These are phyloP conservation scores for Caligus rogercresseyi DNA, from an alignment of 1,140 invertebrate species.

Conservation along the genomic window DNA sequence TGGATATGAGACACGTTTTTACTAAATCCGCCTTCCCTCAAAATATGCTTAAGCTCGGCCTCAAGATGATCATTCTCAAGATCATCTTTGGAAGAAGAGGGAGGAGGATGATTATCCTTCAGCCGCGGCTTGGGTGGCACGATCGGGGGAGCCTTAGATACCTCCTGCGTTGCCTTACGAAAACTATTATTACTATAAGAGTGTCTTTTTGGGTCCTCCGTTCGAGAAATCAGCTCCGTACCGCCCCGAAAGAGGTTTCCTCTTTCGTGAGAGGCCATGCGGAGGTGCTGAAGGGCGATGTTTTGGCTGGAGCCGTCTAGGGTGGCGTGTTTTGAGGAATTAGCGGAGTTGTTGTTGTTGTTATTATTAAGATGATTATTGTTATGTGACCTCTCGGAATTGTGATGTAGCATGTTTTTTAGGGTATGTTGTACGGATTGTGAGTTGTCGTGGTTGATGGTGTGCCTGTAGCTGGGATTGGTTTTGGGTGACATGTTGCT, in stretches of 20 bases:
- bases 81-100: neutral
- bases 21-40: neutral
- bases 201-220: neutral
- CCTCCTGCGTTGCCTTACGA: slow-evolving; percentile 6
- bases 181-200: slow-evolving; percentile 14
- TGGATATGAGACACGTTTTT: neutral
- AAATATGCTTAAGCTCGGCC: slow-evolving; percentile 12
- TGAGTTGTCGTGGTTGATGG: neutral
- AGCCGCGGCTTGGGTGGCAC: slow-evolving; percentile 8
- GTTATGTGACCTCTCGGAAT: neutral
- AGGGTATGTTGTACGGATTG: slow-evolving; percentile 5
- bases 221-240: neutral
- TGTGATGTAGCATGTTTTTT: slow-evolving; percentile 9
- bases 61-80: neutral
- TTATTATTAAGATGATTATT: neutral
- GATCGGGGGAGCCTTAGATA: slow-evolving; percentile 3
- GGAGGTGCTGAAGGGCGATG: slow-evolving; percentile 1
- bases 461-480: neutral
- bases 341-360: neutral
- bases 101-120: neutral
- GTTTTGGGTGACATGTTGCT: neutral
- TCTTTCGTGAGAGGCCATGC: neutral
- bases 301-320: neutral
- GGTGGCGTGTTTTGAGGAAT: slow-evolving; percentile 4
- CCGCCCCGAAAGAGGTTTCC: no score